These are phyloP conservation scores for Parotocinclus haroldoi DNA, from an alignment of 2,797 vertebrate species.

Conservation along the genomic window DNA sequence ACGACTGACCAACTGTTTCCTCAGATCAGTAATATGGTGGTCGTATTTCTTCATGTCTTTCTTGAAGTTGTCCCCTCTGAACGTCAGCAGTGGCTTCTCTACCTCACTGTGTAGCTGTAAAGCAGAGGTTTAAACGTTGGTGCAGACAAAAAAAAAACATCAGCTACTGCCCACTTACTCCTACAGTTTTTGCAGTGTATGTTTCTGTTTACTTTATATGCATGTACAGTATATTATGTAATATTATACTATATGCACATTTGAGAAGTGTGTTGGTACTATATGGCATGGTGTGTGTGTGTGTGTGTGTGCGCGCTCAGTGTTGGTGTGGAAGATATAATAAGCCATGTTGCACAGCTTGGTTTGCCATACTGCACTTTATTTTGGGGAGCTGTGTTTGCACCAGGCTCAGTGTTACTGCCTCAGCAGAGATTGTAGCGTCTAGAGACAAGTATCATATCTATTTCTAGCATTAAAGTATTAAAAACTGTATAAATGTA, in stretches of 20 bases:
- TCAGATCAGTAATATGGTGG: conserved; percentile 89
- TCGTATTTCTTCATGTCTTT: conserved; percentile 98
- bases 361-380: conserved; percentile 29
- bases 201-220: conserved; percentile 1
- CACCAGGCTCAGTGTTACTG: conserved; percentile 38
- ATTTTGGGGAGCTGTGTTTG: conserved; percentile 39
- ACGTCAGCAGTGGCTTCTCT: conserved; percentile 90
- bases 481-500: too few relatives aligned
- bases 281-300: neutral
- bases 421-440: conserved; percentile 10
- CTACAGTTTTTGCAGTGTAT: neutral
- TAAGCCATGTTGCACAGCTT: neutral
- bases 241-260: too few relatives aligned
- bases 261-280: too few relatives aligned
- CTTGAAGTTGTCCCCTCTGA: conserved; percentile 93
- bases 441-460: conserved; percentile 2
- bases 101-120: conserved; percentile 90
- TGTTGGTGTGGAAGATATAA: conserved; percentile 1
- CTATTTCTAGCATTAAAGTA: neutral
- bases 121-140: neutral
- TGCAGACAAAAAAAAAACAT: conserved; percentile 1
- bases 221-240: neutral
- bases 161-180: conserved; percentile 5
- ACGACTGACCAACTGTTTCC: conserved; percentile 92
- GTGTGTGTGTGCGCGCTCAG: neutral